Percentiles rank a stretch among this genome's conserved stretches.
Conservation (phyloP, 1,140 invertebrate genomes). For the Drosophila novamexicana region DNA sequence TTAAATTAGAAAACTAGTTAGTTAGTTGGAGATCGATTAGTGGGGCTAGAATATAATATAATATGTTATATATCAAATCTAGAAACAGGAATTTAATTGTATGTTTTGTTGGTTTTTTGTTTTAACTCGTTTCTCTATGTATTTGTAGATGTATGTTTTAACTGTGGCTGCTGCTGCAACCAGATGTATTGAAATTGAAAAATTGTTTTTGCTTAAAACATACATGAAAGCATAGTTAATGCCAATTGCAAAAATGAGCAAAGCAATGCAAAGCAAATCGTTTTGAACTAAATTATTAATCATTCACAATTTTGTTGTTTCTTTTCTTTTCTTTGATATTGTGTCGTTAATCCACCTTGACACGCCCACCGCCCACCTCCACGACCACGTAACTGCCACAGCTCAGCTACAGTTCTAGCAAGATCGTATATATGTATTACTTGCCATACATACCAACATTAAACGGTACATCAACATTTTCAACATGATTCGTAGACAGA, state of each 20-base stretch:
- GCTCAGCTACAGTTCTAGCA: slow-evolving; percentile 41
- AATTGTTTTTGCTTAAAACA: slow-evolving; percentile 14
- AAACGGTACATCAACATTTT: slow-evolving; percentile 6
- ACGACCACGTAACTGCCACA: slow-evolving; percentile 45
- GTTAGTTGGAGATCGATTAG: neutral
- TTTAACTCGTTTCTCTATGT: neutral
- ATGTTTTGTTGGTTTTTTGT: slow-evolving; percentile 11
- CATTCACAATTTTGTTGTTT: slow-evolving; percentile 49
- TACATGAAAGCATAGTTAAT: slow-evolving; percentile 7
- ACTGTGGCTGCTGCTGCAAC: slow-evolving; percentile 11
- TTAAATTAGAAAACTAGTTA: neutral
- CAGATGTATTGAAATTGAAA: slow-evolving; percentile 1
- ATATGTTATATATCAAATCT: no score
- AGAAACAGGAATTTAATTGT: neutral
- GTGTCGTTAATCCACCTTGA: slow-evolving; percentile 49
- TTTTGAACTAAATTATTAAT: slow-evolving; percentile 32
- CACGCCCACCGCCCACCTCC: slow-evolving; percentile 44
- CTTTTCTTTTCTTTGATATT: slow-evolving; percentile 53
- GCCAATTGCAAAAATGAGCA: slow-evolving; percentile 11
- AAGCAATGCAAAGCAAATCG: slow-evolving; percentile 17
- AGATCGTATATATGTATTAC: slow-evolving; percentile 22
- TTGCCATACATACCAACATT: slow-evolving; percentile 1
- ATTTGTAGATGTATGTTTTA: neutral
- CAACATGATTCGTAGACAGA: slow-evolving; percentile 18
- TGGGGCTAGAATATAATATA: neutral